A percentile compares a stretch with the other conserved stretches of the same genome.
Evolutionary conservation across 53 echinoderm and acorn worm genomes (phyloP).

Genomic region (Hippasteria phrygiana): DNA sequence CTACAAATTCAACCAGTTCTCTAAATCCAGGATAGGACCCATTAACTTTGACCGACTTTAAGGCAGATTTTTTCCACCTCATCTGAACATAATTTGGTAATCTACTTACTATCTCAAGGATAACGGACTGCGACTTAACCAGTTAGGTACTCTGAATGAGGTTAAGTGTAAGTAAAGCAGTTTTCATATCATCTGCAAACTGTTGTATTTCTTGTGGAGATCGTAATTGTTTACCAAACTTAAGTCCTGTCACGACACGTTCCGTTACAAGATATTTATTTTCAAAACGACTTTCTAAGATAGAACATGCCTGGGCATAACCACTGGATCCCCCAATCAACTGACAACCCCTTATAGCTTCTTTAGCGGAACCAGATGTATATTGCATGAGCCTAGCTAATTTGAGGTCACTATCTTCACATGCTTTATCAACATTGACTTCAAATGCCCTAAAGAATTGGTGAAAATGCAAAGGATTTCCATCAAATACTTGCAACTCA

Average conservation of each 20-base stretch:
- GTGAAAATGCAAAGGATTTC: constrained; percentile 63
- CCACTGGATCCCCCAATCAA: constrained; percentile 49
- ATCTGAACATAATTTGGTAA: constrained; percentile 60
- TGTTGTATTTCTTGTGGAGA: constrained; percentile 51
- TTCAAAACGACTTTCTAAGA: constrained; percentile 53
- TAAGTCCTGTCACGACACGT: constrained; percentile 24
- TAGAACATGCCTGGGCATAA: constrained; percentile 37
- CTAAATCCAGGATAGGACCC: constrained; percentile 14
- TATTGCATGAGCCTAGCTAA: constrained; percentile 69
- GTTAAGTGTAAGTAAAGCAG: constrained; percentile 54
- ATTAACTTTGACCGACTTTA: constrained; percentile 6
- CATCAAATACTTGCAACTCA: constrained; percentile 65
- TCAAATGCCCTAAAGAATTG: constrained; percentile 63
- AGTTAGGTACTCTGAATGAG: constrained; percentile 22
- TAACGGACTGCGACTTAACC: constrained; percentile 58
- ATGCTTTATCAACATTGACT: constrained; percentile 65
- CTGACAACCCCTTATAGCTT: constrained; percentile 63
- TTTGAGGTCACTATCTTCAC: constrained; percentile 58
- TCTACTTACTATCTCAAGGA: constrained; percentile 45
- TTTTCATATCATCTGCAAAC: constrained; percentile 61
- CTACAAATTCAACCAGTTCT: constrained; percentile 34
- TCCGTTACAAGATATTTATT: constrained; percentile 62
- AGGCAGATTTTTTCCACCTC: constrained; percentile 56
- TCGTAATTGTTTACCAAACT: constrained; percentile 46
- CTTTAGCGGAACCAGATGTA: constrained; percentile 61